Evolutionary conservation across 2,797 vertebrate species (phyloP), one percentile per base, ranked within the genome.

Genomic region (Liparis tanakae): DNA sequence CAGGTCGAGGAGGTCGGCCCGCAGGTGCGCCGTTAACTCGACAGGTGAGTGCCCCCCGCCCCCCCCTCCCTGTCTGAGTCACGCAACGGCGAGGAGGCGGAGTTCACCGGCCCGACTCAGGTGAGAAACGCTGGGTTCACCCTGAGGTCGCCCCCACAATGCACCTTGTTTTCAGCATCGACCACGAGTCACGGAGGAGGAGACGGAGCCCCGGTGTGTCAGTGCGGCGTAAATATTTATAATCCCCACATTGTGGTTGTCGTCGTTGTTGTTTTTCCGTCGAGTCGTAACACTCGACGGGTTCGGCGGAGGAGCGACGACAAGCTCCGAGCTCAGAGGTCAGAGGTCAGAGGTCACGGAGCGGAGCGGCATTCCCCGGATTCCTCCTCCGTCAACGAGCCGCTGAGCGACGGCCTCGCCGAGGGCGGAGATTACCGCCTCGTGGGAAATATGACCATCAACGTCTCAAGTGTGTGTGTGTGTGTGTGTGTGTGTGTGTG

Each of bases 121-220:
- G 72, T 81, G 63, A 84, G 76, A 87, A n/a, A 34, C 59, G 10
- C 77, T 10, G 4, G 74, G 90, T 91, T 93, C 89, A 90, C 20
- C 64, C 67, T 8, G 48, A 85, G 91, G 89, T 86, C 86, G 81
- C 71, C 87, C 86, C 83, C 79, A 85, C 79, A 80, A 86, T 83
- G 78, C 80, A 34, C 67, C 68, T 76, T 72, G 85, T 84, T 82
- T 84, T 84, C 66, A 57, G 58, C 59, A 51, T 66, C 6, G 36
- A 58, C 62, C 66, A 25, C 44, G 48, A 30, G 25, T 59, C 59
- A 46, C 70, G 51, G 33, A 22, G 55, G 14, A 25, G 25, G 5
- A 6, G 37, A 9, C 10, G 25, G 25, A 30, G 25, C 4, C 25
- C 4, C 25, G 25, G 25, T 30, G 25, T 30, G 25, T 30, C 25